Conservation (phyloP, 1,140 invertebrate genomes). For the Goniozus legneri region DNA sequence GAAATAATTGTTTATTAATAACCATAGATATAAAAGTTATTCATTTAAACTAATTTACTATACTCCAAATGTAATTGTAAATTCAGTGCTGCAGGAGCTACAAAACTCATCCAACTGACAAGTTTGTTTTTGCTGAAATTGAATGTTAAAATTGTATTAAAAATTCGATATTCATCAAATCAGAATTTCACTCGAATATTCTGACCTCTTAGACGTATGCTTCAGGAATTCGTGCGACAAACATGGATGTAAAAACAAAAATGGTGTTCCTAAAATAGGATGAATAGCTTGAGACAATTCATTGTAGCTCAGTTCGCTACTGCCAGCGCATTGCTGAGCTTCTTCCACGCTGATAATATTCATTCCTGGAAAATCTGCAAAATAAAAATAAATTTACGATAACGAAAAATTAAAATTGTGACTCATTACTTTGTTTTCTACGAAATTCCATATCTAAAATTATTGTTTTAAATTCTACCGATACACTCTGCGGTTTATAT, state of each 20-base stretch:
- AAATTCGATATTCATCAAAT: not conserved
- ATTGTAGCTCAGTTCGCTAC: conserved; percentile 26
- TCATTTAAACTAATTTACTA: conserved; percentile 29
- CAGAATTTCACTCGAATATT: not conserved
- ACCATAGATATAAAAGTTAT: too few species aligned
- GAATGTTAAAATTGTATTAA: not conserved
- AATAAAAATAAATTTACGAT: conserved; percentile 12
- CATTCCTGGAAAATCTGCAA: conserved; percentile 41
- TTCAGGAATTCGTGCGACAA: conserved; percentile 41
- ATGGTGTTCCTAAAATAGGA: conserved; percentile 47
- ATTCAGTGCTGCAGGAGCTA: conserved; percentile 35
- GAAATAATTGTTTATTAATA: too few species aligned
- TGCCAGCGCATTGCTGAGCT: conserved; percentile 29
- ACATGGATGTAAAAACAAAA: conserved; percentile 50
- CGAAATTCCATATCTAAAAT: too few species aligned
- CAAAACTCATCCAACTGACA: conserved; percentile 47
- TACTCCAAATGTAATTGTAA: conserved; percentile 40
- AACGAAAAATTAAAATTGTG: too few species aligned
- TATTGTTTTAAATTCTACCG: too few species aligned
- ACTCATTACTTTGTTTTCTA: not conserved
- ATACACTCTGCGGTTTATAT: too few species aligned
- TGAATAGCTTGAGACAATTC: conserved; percentile 51
- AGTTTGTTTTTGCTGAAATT: conserved; percentile 46
- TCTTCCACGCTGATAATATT: conserved; percentile 48
- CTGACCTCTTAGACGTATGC: conserved; percentile 38